phyloP scores from a whole-genome alignment of 2,888 invertebrate species.

The Polydrusus cervinus region DNA sequence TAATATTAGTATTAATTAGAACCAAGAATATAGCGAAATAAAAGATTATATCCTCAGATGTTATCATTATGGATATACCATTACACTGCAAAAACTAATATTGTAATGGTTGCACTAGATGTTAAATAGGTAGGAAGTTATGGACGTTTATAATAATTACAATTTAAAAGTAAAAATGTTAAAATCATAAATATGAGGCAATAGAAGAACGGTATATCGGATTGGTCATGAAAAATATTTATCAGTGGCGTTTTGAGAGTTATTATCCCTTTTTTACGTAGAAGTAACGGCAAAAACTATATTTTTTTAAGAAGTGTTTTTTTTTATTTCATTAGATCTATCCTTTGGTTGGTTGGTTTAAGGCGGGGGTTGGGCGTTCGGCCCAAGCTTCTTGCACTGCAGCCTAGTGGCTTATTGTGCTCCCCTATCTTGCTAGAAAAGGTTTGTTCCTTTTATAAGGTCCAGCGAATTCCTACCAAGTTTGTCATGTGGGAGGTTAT shows the following conservation, averaged over 20 bases:
- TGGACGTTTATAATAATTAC: conserved; percentile 6
- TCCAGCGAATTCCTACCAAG: no score
- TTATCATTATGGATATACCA: conserved; percentile 1
- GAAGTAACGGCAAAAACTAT: no score
- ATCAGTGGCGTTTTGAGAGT: neutral
- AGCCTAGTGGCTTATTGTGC: no score
- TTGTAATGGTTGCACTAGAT: conserved; percentile 20
- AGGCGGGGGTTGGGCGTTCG: no score
- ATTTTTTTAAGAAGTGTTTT: no score
- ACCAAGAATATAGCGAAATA: conserved; percentile 11
- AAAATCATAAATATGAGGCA: neutral
- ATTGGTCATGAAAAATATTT: neutral
- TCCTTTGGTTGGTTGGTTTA: no score
- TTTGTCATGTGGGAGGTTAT: no score
- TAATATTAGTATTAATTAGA: conserved; percentile 10
- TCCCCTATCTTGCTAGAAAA: no score
- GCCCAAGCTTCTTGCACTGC: no score
- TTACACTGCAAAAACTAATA: conserved; percentile 23
- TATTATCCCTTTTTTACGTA: no score
- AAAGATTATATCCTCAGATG: conserved; percentile 15
- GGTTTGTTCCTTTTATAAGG: no score
- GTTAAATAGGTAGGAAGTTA: conserved; percentile 15
- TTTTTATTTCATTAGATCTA: no score
- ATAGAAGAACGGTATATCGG: neutral
- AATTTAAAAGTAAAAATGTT: conserved; percentile 15